Base-by-base conservation (phyloP, 2,113 vertebrate genomes). In the Pterocles burchelli region DNA sequence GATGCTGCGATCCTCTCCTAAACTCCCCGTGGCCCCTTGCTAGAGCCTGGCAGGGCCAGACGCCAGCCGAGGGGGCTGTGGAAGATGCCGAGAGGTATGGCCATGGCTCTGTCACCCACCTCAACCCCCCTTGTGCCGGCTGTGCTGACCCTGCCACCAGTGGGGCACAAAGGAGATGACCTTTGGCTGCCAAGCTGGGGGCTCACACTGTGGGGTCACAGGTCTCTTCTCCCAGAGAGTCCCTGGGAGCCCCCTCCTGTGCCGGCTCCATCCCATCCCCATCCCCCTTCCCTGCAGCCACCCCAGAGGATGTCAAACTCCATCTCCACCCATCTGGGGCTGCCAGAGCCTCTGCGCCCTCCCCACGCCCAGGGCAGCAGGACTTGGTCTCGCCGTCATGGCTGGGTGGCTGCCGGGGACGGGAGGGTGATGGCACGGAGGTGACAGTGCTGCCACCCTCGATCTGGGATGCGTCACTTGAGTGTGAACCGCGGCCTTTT, bases 181-280 rank as follows among this genome's bases (percentile, higher is more conserved):
- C 17, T 8, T 25, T 1, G 8, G 55, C 34, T 61, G 52, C 52
- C 2, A 2, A 62, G 1, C 36, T 66, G 52, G 31, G 46, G 28
- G 25, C 14, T 80, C 62, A 45, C 0, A 0, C 38, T 33, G 31
- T 0, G 0, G 17, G 7, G 4, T 28, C 0, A 0, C 1, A 5
- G 21, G 18, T 80, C 19, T 79, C 25, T 13, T 62, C 11, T 31
- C 70, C 51, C 34, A 48, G 10, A n/a, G 8, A 29, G 10, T 25
- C 59, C 43, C 55, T 29, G 29, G 26, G 20, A 57, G 12, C 10
- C 28, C 58, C 51, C 22, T 33, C 25, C 7, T 8, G 49, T 21
- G 28, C 10, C 1, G 1, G 8, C 33, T 54, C 79, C 15, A n/a
- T 38, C 49, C 85, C 71, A n/a, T 16, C 7, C 48, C 63, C 1